Evolutionary conservation across 2,888 invertebrate genomes (phyloP).

Genomic region (Synergus laeviventris): DNA sequence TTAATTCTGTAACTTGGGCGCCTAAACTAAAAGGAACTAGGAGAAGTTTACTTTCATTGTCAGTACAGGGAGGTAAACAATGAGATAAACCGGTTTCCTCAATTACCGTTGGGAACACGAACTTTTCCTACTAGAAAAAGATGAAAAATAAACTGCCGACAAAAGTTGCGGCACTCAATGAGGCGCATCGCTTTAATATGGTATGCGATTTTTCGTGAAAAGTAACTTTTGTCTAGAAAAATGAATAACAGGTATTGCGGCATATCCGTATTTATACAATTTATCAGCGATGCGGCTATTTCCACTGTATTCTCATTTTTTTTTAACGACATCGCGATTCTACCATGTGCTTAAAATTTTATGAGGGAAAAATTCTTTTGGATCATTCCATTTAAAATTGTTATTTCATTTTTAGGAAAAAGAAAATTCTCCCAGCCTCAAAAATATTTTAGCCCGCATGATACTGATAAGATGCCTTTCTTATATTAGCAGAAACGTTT

Average conservation of each 20-base stretch:
- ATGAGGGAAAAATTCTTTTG: slow-evolving; percentile 3
- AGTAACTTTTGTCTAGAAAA: slow-evolving; percentile 28
- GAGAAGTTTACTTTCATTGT: slow-evolving; percentile 35
- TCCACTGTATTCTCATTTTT: slow-evolving; percentile 5
- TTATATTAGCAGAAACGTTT: too few species aligned
- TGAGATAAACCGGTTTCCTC: slow-evolving; percentile 38
- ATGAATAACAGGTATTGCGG: slow-evolving; percentile 29
- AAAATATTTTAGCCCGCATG: too few species aligned
- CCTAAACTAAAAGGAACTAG: slow-evolving; percentile 21
- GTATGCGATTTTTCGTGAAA: slow-evolving; percentile 34
- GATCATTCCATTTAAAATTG: too few species aligned
- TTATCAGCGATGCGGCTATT: slow-evolving; percentile 5
- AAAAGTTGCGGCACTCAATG: slow-evolving; percentile 39
- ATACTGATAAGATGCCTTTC: too few species aligned
- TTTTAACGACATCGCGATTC: neutral
- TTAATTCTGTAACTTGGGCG: neutral
- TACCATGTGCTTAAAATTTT: neutral
- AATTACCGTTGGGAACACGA: slow-evolving; percentile 35
- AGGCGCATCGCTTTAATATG: slow-evolving; percentile 38
- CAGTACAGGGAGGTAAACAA: slow-evolving; percentile 38
- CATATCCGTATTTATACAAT: slow-evolving; percentile 26
- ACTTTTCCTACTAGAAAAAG: slow-evolving; percentile 24
- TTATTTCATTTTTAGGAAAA: too few species aligned
- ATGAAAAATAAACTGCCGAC: neutral
- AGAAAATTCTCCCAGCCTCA: too few species aligned